Evolutionary conservation across 35 echinoderm and acorn worm genomes (phyloP).

Genomic region (Amphiura filiformis): DNA sequence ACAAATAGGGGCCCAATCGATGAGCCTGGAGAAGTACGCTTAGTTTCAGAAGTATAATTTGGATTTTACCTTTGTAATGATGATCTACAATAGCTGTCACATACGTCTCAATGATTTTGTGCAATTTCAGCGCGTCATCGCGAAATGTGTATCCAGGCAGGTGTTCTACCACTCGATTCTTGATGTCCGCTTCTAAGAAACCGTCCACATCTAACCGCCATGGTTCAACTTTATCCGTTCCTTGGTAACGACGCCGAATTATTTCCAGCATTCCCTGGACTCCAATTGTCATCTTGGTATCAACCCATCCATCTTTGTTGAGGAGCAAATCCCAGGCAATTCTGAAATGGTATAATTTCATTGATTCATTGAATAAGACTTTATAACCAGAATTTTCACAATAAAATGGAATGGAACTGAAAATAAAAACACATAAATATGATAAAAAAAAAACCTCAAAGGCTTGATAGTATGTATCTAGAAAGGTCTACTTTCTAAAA

Average conservation of each 20-base stretch:
- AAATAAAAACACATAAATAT: no score
- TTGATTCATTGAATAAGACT: no score
- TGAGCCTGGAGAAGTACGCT: no score
- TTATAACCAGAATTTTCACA: no score
- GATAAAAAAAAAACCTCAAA: no score
- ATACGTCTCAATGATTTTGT: slow-evolving; percentile 65
- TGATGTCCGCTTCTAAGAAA: slow-evolving; percentile 48
- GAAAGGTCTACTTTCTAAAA: no score
- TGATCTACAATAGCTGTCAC: slow-evolving; percentile 48
- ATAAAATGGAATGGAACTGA: no score
- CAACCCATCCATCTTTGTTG: slow-evolving; percentile 65
- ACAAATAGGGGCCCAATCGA: no score
- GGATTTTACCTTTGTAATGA: slow-evolving; percentile 17
- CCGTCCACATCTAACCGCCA: slow-evolving; percentile 64
- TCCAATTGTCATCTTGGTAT: slow-evolving; percentile 66
- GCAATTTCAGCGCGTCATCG: slow-evolving; percentile 63
- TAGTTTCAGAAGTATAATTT: no score
- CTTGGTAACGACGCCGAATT: slow-evolving; percentile 23
- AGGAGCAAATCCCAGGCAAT: not conserved
- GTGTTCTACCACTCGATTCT: slow-evolving; percentile 62
- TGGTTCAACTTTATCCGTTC: not conserved
- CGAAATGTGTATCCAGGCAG: slow-evolving; percentile 70
- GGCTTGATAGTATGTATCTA: no score
- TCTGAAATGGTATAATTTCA: not conserved
- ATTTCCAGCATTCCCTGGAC: slow-evolving; percentile 61